phyloP scores from a whole-genome alignment of 2,797 vertebrate species.

The Anas acuta region DNA sequence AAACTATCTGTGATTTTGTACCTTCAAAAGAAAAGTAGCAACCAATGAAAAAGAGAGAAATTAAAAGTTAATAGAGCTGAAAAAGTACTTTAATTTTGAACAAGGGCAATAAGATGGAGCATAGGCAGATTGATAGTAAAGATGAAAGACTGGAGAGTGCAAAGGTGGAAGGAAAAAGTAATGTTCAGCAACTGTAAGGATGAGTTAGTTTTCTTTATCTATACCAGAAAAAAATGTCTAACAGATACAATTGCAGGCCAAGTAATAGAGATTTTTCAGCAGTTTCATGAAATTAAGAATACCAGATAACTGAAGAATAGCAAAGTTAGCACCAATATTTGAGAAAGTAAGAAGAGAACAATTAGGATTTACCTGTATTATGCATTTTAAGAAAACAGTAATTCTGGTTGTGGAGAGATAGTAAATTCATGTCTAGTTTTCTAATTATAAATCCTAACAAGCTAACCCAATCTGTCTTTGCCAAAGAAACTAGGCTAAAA shows the following conservation, averaged over 20 bases:
- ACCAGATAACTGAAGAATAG: neutral
- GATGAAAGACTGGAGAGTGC: neutral
- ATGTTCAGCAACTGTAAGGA: neutral
- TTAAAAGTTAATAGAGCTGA: neutral
- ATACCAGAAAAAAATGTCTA: neutral
- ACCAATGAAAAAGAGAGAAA: neutral
- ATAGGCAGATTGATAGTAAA: neutral
- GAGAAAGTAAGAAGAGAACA: neutral
- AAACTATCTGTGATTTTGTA: neutral
- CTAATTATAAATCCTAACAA: neutral
- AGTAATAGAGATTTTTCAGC: neutral
- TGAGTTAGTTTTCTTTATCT: neutral
- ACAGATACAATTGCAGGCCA: neutral
- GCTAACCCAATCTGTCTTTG: neutral
- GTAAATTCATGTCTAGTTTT: neutral
- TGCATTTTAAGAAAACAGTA: neutral
- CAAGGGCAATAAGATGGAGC: neutral
- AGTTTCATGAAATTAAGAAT: neutral
- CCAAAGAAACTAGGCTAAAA: neutral
- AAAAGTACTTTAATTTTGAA: slow-evolving; percentile 23
- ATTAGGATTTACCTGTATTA: neutral
- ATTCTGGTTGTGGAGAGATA: neutral
- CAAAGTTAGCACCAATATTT: neutral
- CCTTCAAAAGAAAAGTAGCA: neutral
- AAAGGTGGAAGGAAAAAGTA: neutral